phyloP scores from a whole-genome alignment of 2,888 invertebrate species.

The Biston stratarius region DNA sequence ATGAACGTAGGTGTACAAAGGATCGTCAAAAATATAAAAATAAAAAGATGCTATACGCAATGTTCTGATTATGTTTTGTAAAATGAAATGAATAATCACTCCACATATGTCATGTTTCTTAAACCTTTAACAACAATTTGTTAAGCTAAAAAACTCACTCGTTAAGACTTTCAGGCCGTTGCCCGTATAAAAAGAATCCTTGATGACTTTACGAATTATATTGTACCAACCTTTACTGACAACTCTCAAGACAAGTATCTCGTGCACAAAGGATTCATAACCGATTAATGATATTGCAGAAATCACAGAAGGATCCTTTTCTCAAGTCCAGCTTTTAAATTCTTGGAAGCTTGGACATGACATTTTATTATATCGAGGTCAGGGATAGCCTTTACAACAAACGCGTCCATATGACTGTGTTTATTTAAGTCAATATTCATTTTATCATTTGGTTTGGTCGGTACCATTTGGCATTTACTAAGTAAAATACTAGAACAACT shows the following conservation, averaged over 20 bases:
- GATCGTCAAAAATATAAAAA: neutral
- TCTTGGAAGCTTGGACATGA: conserved; percentile 15
- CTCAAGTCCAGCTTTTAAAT: conserved; percentile 23
- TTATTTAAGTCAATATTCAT: neutral
- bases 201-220: conserved; percentile 44
- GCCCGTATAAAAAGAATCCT: conserved; percentile 41
- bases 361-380: conserved; percentile 9
- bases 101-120: conserved; percentile 32
- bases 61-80: conserved; percentile 7
- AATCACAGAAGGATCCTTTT: conserved; percentile 10
- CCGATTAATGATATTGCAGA: conserved; percentile 32
- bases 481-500: neutral
- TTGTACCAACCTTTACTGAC: conserved; percentile 24
- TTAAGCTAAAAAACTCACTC: neutral
- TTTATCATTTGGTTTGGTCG: neutral
- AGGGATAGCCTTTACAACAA: neutral
- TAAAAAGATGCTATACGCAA: conserved; percentile 5
- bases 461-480: neutral
- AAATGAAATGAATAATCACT: conserved; percentile 30
- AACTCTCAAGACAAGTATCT: conserved; percentile 10
- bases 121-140: conserved; percentile 18
- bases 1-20: conserved; percentile 6
- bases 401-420: neutral
- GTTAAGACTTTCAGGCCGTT: conserved; percentile 44
- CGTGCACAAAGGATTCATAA: conserved; percentile 17